Percentiles rank a stretch among this genome's conserved stretches.
phyloP scores from a whole-genome alignment of 2,888 invertebrate species.

The Incurvaria masculella region DNA sequence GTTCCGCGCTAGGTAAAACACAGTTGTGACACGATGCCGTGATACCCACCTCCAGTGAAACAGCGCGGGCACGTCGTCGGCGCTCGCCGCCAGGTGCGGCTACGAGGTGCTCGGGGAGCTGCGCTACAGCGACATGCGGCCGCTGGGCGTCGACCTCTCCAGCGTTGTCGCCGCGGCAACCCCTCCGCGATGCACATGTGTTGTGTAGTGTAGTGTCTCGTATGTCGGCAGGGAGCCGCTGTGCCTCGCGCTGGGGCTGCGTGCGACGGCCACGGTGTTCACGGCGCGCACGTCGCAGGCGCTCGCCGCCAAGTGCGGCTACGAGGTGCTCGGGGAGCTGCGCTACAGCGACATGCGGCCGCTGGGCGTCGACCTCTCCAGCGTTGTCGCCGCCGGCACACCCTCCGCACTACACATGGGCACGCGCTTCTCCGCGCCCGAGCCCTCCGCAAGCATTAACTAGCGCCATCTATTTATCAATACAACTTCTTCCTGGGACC shows the following conservation, averaged over 20 bases:
- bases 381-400: constrained; percentile 24
- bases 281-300: constrained; percentile 36
- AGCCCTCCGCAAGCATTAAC: no score
- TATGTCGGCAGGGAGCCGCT: neutral
- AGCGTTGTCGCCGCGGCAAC: no score
- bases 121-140: constrained; percentile 27
- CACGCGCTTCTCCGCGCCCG: constrained; percentile 18
- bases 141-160: constrained; percentile 26
- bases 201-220: neutral
- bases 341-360: constrained; percentile 27
- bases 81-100: constrained; percentile 31
- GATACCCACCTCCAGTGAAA: neutral
- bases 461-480: no score
- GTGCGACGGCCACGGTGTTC: constrained; percentile 32
- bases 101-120: constrained; percentile 28
- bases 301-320: constrained; percentile 33
- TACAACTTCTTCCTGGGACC: no score
- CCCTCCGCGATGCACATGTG: no score
- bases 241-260: constrained; percentile 27
- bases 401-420: constrained; percentile 32
- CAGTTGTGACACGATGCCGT: neutral
- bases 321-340: constrained; percentile 26
- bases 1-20: constrained; percentile 30
- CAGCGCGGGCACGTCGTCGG: constrained; percentile 27
- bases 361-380: constrained; percentile 27